Conservation (phyloP, 2,888 invertebrate species). For the Cephus pygmeus region DNA sequence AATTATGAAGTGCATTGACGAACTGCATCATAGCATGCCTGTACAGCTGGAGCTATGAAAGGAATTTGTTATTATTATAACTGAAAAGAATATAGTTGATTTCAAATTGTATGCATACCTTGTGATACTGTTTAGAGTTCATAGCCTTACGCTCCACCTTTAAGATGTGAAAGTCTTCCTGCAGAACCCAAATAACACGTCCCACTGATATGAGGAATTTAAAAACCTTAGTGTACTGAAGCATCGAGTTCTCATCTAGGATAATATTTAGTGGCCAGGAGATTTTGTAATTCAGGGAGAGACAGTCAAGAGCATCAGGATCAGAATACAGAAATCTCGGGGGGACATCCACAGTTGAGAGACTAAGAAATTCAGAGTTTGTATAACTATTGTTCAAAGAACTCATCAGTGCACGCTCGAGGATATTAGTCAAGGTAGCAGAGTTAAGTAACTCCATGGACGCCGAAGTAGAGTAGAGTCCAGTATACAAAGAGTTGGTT, state of each 20-base stretch:
- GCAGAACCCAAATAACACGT: slow-evolving; percentile 80
- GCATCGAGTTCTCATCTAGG: slow-evolving; percentile 76
- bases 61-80: background rate
- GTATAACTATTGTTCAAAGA: slow-evolving; percentile 69
- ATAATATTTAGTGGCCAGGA: slow-evolving; percentile 84
- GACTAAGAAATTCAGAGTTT: slow-evolving; percentile 55
- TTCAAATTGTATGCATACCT: slow-evolving; percentile 44
- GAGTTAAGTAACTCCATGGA: slow-evolving; percentile 78
- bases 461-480: slow-evolving; percentile 73
- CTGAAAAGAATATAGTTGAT: background rate
- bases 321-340: slow-evolving; percentile 52
- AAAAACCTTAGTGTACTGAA: slow-evolving; percentile 80
- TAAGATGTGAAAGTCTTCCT: slow-evolving; percentile 76
- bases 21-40: slow-evolving; percentile 83
- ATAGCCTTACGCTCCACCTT: slow-evolving; percentile 72
- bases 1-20: slow-evolving; percentile 80
- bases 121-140: slow-evolving; percentile 73
- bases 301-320: slow-evolving; percentile 75
- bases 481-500: slow-evolving; percentile 76
- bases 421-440: slow-evolving; percentile 75
- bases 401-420: slow-evolving; percentile 76
- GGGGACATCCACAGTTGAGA: slow-evolving; percentile 53
- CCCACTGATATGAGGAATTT: slow-evolving; percentile 81
- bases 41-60: slow-evolving; percentile 71
- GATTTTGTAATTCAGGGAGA: slow-evolving; percentile 78